Base-by-base conservation (phyloP, 2,797 vertebrate species). In the Chiloscyllium punctatum region DNA sequence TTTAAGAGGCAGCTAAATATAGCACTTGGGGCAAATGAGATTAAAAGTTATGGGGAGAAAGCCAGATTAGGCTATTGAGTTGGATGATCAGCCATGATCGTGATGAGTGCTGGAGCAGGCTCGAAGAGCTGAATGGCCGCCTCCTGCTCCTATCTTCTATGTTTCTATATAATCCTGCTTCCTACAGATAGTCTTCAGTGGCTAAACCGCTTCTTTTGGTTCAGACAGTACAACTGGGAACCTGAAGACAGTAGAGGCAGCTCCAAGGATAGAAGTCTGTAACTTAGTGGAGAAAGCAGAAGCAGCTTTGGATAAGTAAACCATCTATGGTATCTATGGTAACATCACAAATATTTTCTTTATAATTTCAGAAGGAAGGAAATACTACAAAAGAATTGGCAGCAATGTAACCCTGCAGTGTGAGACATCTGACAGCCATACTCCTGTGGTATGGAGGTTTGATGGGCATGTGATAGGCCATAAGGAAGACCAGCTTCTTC, bases 341-440 rank as follows among this genome's bases (percentile, higher is more conserved):
- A 37, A 92, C 66, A 68, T 69, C 62, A 42, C n/a, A 42, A 92
- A 69, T 92, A 68, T 69, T 66, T 68, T 53, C 51, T 69, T 51
- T 96, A 1, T 48, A 5, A 94, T 95, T 95, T 16, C 97, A 99
- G 98, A 97, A 53, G 97, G 97, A 88, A 98, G 98, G 74, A 97
- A 97, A 96, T 98, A 99, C 96, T 99, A 99, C 0, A 98, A 98
- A 96, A 97, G 97, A 91, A 98, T 99, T 96, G 98, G 98, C 21
- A 98, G 98, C 0, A 98, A 99, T 0, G 98, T 99, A 96, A 99
- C 98, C 96, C 98, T 99, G 98, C 98, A 98, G 79, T 99, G 99
- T 30, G 99, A 99, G 96, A 98, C 98, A 13, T 97, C 99, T 97
- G 98, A 98, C 96, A 98, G 97, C 94, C 98, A 99, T 0, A 97